Evolutionary conservation across 2,797 vertebrate genomes (phyloP).

Genomic region (Sebastes nivosus): DNA sequence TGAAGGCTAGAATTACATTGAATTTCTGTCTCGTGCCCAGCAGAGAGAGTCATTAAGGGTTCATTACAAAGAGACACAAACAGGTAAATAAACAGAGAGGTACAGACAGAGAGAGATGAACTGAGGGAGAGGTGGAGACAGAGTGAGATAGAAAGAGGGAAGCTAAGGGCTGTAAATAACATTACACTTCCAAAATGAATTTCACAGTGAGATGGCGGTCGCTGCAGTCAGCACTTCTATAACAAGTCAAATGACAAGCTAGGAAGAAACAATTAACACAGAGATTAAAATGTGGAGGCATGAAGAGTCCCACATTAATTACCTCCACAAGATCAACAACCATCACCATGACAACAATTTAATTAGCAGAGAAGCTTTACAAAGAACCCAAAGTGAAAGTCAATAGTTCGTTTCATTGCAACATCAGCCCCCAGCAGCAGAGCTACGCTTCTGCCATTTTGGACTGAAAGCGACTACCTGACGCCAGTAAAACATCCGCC

Average conservation of each 20-base stretch:
- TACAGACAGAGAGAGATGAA: not conserved
- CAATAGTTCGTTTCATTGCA: too few relatives aligned
- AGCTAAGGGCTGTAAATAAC: conserved; percentile 10
- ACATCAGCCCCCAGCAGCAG: too few relatives aligned
- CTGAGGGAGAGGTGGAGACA: not conserved
- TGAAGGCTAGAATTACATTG: conserved; percentile 28
- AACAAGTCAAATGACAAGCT: not conserved
- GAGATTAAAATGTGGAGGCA: not conserved
- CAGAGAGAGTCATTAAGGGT: conserved; percentile 44
- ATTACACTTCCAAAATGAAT: conserved; percentile 48
- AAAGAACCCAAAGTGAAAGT: too few relatives aligned
- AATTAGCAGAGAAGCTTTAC: not conserved
- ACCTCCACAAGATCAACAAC: not conserved
- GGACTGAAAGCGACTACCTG: too few relatives aligned
- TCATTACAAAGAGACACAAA: conserved; percentile 24
- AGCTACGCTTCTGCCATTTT: too few relatives aligned
- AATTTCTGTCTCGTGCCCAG: not conserved
- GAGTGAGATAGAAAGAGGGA: not conserved
- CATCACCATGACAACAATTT: not conserved
- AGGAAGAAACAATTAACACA: not conserved
- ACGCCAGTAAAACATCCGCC: too few relatives aligned
- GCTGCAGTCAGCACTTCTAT: conserved; percentile 8
- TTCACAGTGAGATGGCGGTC: conserved; percentile 32
- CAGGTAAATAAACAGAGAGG: not conserved
- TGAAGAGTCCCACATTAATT: not conserved